These are phyloP conservation scores for Gavia stellata DNA, from an alignment of 2,113 vertebrate genomes.

Conservation along the genomic window DNA sequence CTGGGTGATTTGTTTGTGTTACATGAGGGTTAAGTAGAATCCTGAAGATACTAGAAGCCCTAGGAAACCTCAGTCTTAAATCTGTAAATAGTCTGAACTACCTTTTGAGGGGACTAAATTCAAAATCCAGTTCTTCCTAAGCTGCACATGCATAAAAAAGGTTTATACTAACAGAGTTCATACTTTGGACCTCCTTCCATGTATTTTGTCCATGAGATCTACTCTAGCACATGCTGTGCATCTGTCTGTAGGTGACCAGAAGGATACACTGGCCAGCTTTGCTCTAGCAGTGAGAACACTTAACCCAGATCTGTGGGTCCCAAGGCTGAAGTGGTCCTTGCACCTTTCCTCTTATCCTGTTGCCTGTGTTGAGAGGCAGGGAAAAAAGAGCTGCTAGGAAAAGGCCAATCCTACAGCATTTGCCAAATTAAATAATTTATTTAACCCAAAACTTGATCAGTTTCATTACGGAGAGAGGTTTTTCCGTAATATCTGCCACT, in stretches of 20 bases:
- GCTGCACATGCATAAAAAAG: neutral
- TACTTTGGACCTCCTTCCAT: neutral
- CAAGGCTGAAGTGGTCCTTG: neutral
- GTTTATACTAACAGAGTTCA: neutral
- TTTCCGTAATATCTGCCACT: neutral
- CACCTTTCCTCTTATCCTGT: neutral
- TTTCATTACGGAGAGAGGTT: neutral
- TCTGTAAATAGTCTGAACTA: neutral
- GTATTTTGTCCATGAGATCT: neutral
- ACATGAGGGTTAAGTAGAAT: neutral
- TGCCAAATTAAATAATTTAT: neutral
- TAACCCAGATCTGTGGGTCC: neutral
- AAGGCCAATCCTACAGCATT: neutral
- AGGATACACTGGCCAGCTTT: rapidly evolving
- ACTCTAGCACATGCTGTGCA: neutral
- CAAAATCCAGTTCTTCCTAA: neutral
- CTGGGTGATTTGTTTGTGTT: neutral
- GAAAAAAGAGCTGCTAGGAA: neutral
- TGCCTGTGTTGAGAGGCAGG: neutral
- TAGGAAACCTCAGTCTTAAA: neutral
- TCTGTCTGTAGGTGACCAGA: neutral
- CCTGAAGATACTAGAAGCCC: neutral
- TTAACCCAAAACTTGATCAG: neutral
- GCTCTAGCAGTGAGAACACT: neutral
- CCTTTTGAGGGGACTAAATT: neutral